A percentile compares a stretch with the other conserved stretches of the same genome.
Evolutionary conservation across 1,140 invertebrate species (phyloP).

Genomic region (Aricia agestis): DNA sequence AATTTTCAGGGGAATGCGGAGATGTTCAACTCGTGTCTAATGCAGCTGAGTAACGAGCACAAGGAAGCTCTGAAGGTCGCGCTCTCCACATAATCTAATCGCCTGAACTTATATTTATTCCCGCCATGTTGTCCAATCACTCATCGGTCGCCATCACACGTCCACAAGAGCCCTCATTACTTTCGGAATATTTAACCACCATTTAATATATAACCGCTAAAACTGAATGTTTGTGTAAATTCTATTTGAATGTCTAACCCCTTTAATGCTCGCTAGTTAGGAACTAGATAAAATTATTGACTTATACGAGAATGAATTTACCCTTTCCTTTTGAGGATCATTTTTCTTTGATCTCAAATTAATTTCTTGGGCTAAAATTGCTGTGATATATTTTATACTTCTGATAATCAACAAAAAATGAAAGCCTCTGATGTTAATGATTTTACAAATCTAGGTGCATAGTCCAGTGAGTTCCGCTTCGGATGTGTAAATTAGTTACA

Average conservation of each 20-base stretch:
- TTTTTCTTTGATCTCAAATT: constrained; percentile 57
- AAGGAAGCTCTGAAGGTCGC: constrained; percentile 88
- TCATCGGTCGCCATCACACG: constrained; percentile 44
- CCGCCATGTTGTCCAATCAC: constrained; percentile 34
- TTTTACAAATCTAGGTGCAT: constrained; percentile 48
- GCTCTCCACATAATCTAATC: constrained; percentile 54
- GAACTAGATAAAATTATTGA: constrained; percentile 14
- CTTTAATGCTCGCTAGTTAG: constrained; percentile 14
- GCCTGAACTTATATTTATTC: constrained; percentile 43
- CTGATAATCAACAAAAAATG: constrained; percentile 52
- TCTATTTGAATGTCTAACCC: constrained; percentile 10
- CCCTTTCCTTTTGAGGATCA: constrained; percentile 31
- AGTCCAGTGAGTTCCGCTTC: constrained; percentile 47
- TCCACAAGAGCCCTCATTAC: constrained; percentile 32
- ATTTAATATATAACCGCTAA: constrained; percentile 23
- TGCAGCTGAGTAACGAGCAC: constrained; percentile 85
- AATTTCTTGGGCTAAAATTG: constrained; percentile 64
- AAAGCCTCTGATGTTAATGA: constrained; percentile 43
- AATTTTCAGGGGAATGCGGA: constrained; percentile 80
- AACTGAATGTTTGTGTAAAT: constrained; percentile 29
- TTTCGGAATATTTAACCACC: constrained; percentile 4
- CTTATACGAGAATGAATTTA: constrained; percentile 6
- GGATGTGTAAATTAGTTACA: not conserved
- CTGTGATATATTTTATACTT: constrained; percentile 74
- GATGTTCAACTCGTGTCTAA: constrained; percentile 89